Conservation (phyloP, 2,888 invertebrate species). For the Pecten maximus region DNA sequence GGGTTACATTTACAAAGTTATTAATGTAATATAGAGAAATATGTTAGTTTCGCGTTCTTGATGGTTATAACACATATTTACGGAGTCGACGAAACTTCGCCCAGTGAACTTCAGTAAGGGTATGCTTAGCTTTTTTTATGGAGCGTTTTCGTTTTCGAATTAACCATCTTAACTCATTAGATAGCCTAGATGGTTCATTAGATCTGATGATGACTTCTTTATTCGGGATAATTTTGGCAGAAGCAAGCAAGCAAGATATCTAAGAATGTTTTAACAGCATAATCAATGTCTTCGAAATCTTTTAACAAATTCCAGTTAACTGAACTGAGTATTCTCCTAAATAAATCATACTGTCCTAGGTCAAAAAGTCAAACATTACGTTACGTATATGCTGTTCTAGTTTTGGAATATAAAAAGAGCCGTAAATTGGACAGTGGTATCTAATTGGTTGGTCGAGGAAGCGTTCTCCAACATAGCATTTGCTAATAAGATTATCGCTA, state of each 20-base stretch:
- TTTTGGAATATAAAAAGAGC: neutral
- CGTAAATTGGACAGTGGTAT: neutral
- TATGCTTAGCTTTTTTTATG: neutral
- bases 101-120: no score
- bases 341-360: neutral
- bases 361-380: neutral
- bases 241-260: neutral
- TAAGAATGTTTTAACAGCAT: neutral
- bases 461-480: neutral
- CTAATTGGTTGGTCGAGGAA: neutral
- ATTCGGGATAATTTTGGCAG: constrained; percentile 8
- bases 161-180: neutral
- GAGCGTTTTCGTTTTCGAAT: constrained; percentile 35
- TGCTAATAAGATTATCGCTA: no score
- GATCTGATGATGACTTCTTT: neutral
- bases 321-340: neutral
- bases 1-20: no score
- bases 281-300: neutral
- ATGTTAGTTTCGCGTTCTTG: no score
- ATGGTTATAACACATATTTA: no score
- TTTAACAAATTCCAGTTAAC: neutral
- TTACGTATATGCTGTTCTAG: neutral
- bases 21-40: no score
- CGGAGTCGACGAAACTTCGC: no score
- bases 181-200: no score